Base-by-base conservation (phyloP, 1,140 invertebrate genomes). In the Trachymyrmex cornetzi region DNA sequence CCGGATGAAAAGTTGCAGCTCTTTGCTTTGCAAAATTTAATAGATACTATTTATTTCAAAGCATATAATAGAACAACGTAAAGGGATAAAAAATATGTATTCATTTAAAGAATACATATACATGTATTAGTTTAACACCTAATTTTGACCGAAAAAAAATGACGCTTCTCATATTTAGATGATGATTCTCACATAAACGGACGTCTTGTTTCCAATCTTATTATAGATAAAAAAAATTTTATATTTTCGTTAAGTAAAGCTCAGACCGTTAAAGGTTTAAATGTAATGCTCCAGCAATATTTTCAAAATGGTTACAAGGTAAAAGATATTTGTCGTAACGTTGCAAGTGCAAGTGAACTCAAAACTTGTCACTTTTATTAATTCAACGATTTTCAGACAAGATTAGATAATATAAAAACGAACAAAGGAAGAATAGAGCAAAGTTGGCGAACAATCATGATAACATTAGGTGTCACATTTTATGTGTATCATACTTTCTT, bases 311-410 rank as follows among this genome's bases (percentile, higher is more conserved):
- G 14, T 81, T 6, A 57, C 48, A 81, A 81, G 30, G 14, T 19
- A 55, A 69, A 71, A 7, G 27, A 11, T 19, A 64, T 69, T 80
- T 81, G 7, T 67, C 66, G 14, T n/a, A 14, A 12, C 34, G 16
- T 44, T 59, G 30, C 5, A 67, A 66, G 63, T 27, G 12, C 22
- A 48, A 55, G 30, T 19, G 48, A 55, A 81, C 57, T 57, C 9
- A 38, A 16, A 67, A 80, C 48, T 67, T 14, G 34, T n/a, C 38
- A 30, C 64, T 27, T 71, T 81, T 81, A 81, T 81, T 64, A 71
- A 81, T 81, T 71, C 22, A 81, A n/a, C 11, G 48, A 71, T 81
- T 69, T 55, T 22, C 27, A 81, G 50, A 24, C 16, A 5, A 57
- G 50, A 81, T 81, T 81, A 81, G 77, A 81, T 81, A 69, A 34